A percentile compares a stretch with the other conserved stretches of the same genome.
Evolutionary conservation across 2,888 invertebrate genomes (phyloP).

Genomic region (Protonemura montana): DNA sequence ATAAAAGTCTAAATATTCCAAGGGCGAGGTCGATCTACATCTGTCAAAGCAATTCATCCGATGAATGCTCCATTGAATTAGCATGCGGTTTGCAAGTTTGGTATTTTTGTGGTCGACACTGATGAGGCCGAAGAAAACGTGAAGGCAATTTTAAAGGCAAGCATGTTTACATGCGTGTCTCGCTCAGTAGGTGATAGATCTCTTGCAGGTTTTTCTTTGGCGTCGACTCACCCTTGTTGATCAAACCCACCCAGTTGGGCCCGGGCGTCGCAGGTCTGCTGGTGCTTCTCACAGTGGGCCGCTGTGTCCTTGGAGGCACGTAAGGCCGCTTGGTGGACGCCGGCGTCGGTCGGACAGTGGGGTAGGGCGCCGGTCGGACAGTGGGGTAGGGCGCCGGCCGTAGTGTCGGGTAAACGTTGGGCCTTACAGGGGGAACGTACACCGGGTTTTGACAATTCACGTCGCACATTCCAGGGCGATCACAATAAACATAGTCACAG

Average conservation of each 20-base stretch:
- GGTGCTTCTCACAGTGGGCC: background rate
- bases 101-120: slow-evolving; percentile 8
- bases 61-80: background rate
- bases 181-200: background rate
- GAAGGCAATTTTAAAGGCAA: background rate
- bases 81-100: slow-evolving; percentile 7
- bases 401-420: background rate
- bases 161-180: background rate
- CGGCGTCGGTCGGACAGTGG: background rate
- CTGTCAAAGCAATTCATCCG: slow-evolving; percentile 17
- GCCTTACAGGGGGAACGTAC: background rate
- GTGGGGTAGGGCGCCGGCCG: background rate
- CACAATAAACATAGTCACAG: background rate
- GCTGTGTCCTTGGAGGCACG: background rate
- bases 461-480: background rate
- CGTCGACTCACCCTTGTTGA: background rate
- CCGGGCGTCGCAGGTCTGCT: background rate
- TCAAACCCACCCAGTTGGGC: slow-evolving; percentile 7
- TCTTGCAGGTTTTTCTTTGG: too few relatives aligned
- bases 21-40: slow-evolving; percentile 8
- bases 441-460: background rate
- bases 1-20: slow-evolving; percentile 12
- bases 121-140: background rate
- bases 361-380: background rate
- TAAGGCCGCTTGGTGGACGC: background rate